Percentiles rank a stretch among this genome's conserved stretches.
These are phyloP conservation scores for Drosophila pegasa DNA, from an alignment of 2,888 invertebrate species.

Conservation along the genomic window DNA sequence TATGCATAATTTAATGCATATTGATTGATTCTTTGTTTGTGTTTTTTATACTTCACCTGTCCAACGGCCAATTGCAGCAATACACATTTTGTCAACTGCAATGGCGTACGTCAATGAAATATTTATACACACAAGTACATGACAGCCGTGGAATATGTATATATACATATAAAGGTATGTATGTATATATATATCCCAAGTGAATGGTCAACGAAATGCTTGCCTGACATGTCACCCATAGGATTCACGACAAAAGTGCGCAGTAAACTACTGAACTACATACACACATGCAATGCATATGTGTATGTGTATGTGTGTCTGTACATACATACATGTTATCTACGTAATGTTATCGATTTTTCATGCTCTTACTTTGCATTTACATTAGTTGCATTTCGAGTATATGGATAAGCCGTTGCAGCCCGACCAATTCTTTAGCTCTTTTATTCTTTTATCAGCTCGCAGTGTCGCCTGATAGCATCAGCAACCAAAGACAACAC, in stretches of 20 bases:
- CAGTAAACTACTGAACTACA: constrained; percentile 66
- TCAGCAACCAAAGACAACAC: constrained; percentile 21
- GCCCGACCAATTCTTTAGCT: constrained; percentile 16
- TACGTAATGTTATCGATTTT: constrained; percentile 67
- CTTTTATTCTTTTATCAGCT: constrained; percentile 38
- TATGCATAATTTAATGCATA: constrained; percentile 57
- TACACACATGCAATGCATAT: constrained; percentile 16
- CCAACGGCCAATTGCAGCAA: constrained; percentile 46
- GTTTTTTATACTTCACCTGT: constrained; percentile 30
- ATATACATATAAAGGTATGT: neutral
- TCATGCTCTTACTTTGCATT: constrained; percentile 44
- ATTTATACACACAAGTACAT: constrained; percentile 44
- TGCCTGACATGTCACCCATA: constrained; percentile 53
- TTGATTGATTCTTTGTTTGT: constrained; percentile 51
- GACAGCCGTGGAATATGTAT: constrained; percentile 3
- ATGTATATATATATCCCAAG: constrained; percentile 18
- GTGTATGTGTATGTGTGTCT: neutral
- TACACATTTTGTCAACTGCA: constrained; percentile 55
- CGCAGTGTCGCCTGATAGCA: constrained; percentile 39
- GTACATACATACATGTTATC: constrained; percentile 26
- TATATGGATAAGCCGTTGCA: constrained; percentile 27
- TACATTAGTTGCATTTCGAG: constrained; percentile 35
- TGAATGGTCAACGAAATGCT: constrained; percentile 46
- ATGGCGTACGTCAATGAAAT: constrained; percentile 36
- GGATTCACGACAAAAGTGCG: constrained; percentile 51